Percentiles rank a stretch among this genome's conserved stretches.
These are phyloP conservation scores for Lasioglossum oenotherae DNA, from an alignment of 2,888 invertebrate genomes.

Conservation along the genomic window DNA sequence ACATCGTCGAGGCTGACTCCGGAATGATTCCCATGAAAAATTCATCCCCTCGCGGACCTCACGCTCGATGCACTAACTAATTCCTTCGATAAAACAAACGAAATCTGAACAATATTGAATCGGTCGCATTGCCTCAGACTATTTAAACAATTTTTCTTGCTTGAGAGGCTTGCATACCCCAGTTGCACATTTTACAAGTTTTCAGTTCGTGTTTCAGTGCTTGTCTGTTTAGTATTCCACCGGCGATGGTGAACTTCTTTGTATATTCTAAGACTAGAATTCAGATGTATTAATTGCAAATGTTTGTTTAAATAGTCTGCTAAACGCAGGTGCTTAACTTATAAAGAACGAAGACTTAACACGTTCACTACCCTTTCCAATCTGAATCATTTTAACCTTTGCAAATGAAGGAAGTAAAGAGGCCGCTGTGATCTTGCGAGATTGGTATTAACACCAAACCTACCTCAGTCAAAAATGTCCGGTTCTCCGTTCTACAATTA, in stretches of 20 bases:
- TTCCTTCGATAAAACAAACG: not conserved
- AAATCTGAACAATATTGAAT: not conserved
- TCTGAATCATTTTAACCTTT: not conserved
- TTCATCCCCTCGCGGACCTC: not conserved
- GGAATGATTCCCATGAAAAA: not conserved
- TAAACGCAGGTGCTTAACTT: not conserved
- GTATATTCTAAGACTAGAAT: not conserved
- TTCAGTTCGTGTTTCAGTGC: not conserved
- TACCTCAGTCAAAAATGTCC: not conserved
- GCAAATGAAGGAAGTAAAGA: not conserved
- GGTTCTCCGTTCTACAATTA: not conserved
- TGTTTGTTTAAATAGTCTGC: not conserved
- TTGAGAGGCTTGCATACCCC: not conserved
- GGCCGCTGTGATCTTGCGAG: not conserved
- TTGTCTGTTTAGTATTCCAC: not conserved
- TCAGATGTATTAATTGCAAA: not conserved
- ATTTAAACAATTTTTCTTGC: not conserved
- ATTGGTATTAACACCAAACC: not conserved
- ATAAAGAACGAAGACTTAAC: not conserved
- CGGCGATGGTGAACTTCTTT: not conserved
- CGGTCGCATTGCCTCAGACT: not conserved
- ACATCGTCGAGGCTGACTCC: conserved; percentile 3
- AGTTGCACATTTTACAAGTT: not conserved
- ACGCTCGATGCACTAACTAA: not conserved
- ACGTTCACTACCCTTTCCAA: not conserved